These are phyloP conservation scores for Symphodus melops DNA, from an alignment of 2,113 vertebrate genomes.

Conservation along the genomic window DNA sequence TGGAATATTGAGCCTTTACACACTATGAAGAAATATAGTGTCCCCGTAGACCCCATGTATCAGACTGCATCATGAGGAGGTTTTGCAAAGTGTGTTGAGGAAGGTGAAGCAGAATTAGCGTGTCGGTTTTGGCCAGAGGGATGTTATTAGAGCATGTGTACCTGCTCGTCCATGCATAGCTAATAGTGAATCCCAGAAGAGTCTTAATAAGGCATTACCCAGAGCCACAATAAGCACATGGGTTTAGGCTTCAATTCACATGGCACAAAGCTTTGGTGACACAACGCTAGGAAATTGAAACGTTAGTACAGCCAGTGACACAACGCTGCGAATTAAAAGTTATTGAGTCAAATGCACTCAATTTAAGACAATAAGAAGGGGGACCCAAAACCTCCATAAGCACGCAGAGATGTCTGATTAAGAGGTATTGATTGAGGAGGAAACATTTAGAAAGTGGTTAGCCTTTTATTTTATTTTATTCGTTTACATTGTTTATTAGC, in stretches of 20 bases:
- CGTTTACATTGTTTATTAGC: slow-evolving; percentile 67
- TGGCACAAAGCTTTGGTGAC: slow-evolving; percentile 15
- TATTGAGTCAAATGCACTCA: neutral
- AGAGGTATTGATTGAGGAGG: slow-evolving; percentile 28
- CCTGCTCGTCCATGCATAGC: slow-evolving; percentile 65
- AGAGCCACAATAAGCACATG: slow-evolving; percentile 34
- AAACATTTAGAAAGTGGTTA: slow-evolving; percentile 54
- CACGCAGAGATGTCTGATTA: slow-evolving; percentile 6
- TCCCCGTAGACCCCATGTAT: neutral
- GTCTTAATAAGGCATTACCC: slow-evolving; percentile 54
- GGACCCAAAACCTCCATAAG: slow-evolving; percentile 1
- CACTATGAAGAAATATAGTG: neutral
- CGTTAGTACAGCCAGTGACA: slow-evolving; percentile 11
- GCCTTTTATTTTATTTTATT: slow-evolving; percentile 32
- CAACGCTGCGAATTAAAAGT: slow-evolving; percentile 6
- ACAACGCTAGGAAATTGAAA: slow-evolving; percentile 27
- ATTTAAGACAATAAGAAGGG: slow-evolving; percentile 10
- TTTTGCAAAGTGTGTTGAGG: slow-evolving; percentile 27
- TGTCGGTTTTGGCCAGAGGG: slow-evolving; percentile 49
- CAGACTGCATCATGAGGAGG: neutral
- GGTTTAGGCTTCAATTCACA: slow-evolving; percentile 23
- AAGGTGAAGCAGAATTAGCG: slow-evolving; percentile 51
- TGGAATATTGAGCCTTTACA: neutral
- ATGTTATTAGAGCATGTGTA: slow-evolving; percentile 65
- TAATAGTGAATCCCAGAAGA: slow-evolving; percentile 60